phyloP scores from a whole-genome alignment of 2,888 invertebrate genomes.

The Nemotelus pantherinus region DNA sequence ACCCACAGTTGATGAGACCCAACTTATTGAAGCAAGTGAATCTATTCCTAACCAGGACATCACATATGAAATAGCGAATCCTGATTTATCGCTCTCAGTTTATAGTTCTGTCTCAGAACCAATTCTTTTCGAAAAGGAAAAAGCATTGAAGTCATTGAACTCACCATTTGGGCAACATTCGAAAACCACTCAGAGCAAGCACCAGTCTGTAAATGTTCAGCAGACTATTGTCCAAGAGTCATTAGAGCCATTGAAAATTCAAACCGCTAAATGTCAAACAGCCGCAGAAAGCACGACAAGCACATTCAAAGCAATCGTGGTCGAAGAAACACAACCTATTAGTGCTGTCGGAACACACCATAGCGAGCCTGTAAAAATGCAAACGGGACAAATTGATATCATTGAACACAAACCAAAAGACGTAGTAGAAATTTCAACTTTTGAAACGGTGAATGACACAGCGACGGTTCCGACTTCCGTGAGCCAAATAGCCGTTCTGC shows the following conservation, averaged over 20 bases:
- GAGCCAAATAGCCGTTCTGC: slow-evolving; percentile 50
- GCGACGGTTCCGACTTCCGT: slow-evolving; percentile 49
- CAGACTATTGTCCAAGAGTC: slow-evolving; percentile 57
- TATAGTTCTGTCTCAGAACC: slow-evolving; percentile 51
- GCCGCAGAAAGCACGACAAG: slow-evolving; percentile 32
- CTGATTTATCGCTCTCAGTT: background rate
- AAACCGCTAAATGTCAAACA: slow-evolving; percentile 12
- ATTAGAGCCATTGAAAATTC: background rate
- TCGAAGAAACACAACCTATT: slow-evolving; percentile 41
- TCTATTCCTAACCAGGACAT: slow-evolving; percentile 45
- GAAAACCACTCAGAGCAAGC: slow-evolving; percentile 23
- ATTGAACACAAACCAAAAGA: slow-evolving; percentile 20
- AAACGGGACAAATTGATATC: slow-evolving; percentile 49
- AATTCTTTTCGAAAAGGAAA: slow-evolving; percentile 36
- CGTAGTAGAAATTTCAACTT: slow-evolving; percentile 32
- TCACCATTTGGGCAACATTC: slow-evolving; percentile 23
- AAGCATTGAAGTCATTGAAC: background rate
- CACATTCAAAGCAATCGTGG: slow-evolving; percentile 40
- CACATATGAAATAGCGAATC: background rate
- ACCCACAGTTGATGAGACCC: slow-evolving; percentile 65
- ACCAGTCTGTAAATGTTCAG: slow-evolving; percentile 65
- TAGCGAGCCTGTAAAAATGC: slow-evolving; percentile 63
- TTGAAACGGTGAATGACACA: slow-evolving; percentile 37
- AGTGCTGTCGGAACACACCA: slow-evolving; percentile 57
- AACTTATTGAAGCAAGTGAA: slow-evolving; percentile 58